Evolutionary conservation across 2,113 vertebrate species (phyloP), one percentile per base, ranked within the genome.

Genomic region (Xiphophorus couchianus): DNA sequence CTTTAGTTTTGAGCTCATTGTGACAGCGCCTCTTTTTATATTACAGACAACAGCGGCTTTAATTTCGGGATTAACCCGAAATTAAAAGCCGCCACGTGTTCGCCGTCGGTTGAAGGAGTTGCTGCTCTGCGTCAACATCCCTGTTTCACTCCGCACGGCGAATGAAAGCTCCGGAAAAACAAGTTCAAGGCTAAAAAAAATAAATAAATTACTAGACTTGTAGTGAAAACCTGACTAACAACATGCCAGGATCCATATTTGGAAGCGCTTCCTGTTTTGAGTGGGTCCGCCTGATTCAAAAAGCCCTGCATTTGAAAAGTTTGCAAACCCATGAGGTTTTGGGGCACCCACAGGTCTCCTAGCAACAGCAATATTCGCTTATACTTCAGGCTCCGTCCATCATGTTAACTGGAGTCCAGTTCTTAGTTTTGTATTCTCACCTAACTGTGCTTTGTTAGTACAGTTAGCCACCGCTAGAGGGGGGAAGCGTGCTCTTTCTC

Each of bases 391-490:
- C 37, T 12, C 37, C 37, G 12, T 39, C 12, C 12, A 13, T 39
- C 37, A 39, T 39, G 3, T 39, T 13, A 10, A 11, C 35, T 33
- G 35, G 14, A 42, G 12, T 42, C 39, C 44, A 19, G 17, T 48
- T 48, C 17, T 48, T 48, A 17, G 17, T 9, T 25, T 25, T 35
- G 1, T n/a, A 33, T 64, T 37, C 11, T n/a, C 19, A 31, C 25
- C 3, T 31, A 1, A 17, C 25, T 66, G 29, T 69, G 4, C 30
- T 27, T 33, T 54, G 33, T 42, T 62, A 29, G 13, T 31, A 8
- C 29, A 44, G 54, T 25, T 14, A 28, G 61, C 2, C 65, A 74
- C 87, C 90, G 85, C 88, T 86, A 90, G 88, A 81, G 88, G 86
- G 90, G 62, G 84, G 82, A 28, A 76, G 68, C 3, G 65, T 60